Conservation (phyloP, 2,113 vertebrate species). For the Seriola rivoliana region DNA sequence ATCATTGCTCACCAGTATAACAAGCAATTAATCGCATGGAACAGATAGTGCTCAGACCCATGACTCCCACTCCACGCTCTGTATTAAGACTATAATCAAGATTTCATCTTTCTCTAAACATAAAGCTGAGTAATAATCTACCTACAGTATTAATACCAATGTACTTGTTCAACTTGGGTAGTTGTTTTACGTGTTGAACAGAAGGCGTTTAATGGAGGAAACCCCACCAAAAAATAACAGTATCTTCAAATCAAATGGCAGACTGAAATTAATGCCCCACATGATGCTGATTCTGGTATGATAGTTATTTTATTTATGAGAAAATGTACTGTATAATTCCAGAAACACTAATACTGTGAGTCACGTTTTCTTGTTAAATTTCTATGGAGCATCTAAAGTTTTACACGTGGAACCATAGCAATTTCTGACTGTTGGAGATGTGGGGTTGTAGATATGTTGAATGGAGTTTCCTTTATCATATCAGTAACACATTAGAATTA, state of each 20-base stretch:
- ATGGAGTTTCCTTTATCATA: background rate
- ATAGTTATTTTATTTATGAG: background rate
- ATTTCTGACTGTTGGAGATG: too few relatives aligned
- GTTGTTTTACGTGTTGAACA: background rate
- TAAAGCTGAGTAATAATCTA: background rate
- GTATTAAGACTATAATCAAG: conserved; percentile 11
- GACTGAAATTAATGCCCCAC: background rate
- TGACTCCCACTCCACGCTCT: background rate
- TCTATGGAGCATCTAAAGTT: too few relatives aligned
- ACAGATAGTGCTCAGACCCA: background rate
- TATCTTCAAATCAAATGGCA: background rate
- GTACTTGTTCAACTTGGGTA: too few relatives aligned
- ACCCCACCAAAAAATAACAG: background rate
- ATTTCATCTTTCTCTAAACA: conserved; percentile 8
- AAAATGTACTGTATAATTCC: background rate
- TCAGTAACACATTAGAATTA: too few relatives aligned
- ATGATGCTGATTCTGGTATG: background rate
- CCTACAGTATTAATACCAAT: background rate
- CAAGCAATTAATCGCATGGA: conserved; percentile 7
- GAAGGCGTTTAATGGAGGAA: background rate
- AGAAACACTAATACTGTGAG: background rate
- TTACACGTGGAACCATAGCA: too few relatives aligned
- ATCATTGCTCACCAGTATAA: background rate
- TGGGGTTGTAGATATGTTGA: background rate
- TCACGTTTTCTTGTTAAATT: too few relatives aligned